phyloP scores from a whole-genome alignment of 2,113 vertebrate genomes.

The Istiophorus platypterus region DNA sequence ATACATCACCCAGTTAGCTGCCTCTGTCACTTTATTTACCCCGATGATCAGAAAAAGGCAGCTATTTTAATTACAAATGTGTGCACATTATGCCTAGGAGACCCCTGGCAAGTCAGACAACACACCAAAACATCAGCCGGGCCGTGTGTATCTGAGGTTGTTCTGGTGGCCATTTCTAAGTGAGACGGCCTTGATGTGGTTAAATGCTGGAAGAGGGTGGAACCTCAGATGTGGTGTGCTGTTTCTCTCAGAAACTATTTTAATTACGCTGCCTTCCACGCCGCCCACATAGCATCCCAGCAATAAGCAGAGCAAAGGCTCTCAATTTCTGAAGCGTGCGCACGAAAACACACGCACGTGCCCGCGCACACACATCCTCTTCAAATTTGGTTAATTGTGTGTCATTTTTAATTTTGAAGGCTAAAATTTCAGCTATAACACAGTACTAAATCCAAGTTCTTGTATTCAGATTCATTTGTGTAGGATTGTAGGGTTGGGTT shows the following conservation, averaged over 20 bases:
- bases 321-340: constrained; percentile 70
- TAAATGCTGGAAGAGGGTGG: constrained; percentile 86
- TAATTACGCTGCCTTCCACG: constrained; percentile 86
- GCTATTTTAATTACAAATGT: constrained; percentile 72
- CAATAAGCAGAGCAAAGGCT: constrained; percentile 81
- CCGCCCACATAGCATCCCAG: constrained; percentile 87
- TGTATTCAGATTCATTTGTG: not conserved
- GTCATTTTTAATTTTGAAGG: constrained; percentile 17
- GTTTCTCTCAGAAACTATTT: constrained; percentile 91
- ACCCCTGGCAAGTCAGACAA: constrained; percentile 70
- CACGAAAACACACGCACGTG: constrained; percentile 28
- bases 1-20: constrained; percentile 77
- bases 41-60: constrained; percentile 60
- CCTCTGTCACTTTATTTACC: constrained; percentile 75
- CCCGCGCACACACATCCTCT: constrained; percentile 16
- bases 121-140: constrained; percentile 80
- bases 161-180: constrained; percentile 86
- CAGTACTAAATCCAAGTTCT: not conserved
- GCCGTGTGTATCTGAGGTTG: constrained; percentile 82
- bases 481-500: not conserved
- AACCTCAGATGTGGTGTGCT: constrained; percentile 89
- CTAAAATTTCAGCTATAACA: not conserved
- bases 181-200: constrained; percentile 89
- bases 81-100: constrained; percentile 60
- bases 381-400: constrained; percentile 13